Percentiles rank a stretch among this genome's conserved stretches.
phyloP scores from a whole-genome alignment of 2,113 vertebrate species.

The Osmerus mordax region DNA sequence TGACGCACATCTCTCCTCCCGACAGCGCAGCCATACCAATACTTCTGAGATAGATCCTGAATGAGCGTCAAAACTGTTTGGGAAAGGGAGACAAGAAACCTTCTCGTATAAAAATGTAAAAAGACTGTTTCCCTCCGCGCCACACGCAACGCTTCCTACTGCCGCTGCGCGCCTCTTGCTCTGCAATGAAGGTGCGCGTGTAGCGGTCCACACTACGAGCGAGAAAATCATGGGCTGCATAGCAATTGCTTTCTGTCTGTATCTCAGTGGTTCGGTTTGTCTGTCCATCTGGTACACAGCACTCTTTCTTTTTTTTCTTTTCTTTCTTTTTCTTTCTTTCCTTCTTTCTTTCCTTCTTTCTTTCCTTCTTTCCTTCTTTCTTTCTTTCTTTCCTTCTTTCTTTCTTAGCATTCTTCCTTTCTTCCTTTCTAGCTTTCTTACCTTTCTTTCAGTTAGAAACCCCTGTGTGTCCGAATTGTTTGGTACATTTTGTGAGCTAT shows the following conservation, averaged over 20 bases:
- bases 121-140: conserved; percentile 33
- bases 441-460: neutral
- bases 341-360: neutral
- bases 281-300: neutral
- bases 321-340: neutral
- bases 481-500: too few species aligned
- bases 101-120: neutral
- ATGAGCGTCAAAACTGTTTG: neutral
- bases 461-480: too few species aligned
- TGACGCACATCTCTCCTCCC: conserved; percentile 90
- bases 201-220: conserved; percentile 56
- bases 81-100: neutral
- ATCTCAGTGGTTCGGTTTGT: neutral
- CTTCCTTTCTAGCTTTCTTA: neutral
- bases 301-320: neutral
- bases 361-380: neutral
- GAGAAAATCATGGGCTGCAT: neutral
- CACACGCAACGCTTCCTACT: conserved; percentile 1
- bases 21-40: conserved; percentile 76
- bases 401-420: neutral
- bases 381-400: neutral
- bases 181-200: conserved; percentile 47
- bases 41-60: conserved; percentile 1
- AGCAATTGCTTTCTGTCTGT: neutral
- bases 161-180: conserved; percentile 32